Evolutionary conservation across 2,113 vertebrate species (phyloP), one percentile per base, ranked within the genome.

Genomic region (Vulpes vulpes): DNA sequence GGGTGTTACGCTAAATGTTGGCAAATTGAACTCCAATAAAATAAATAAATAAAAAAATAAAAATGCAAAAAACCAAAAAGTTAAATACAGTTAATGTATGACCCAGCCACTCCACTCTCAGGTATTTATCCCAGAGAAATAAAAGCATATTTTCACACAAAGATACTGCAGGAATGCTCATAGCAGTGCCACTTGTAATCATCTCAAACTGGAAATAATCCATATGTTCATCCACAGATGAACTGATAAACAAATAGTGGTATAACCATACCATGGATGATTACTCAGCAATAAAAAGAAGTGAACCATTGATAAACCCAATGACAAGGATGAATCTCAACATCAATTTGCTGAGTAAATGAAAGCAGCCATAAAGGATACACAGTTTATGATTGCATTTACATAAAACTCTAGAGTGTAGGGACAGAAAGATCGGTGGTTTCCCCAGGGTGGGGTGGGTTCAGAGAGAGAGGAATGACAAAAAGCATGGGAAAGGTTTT

Each of bases 201-300:
- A 27, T 27, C 30, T 65, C 69, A 87, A 62, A 90, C 14, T 43
- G n/a, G 64, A 96, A 86, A 82, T 4, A 62, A 90, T 25, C 16
- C 27, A 74, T 32, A 22, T 83, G 32, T 74, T 59, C 23, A 65
- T 76, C 69, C 78, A 71, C 30, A 84, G 89, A 22, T 65, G n/a
- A 91, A 83, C 19, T 5, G 30, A 71, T 71, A 64, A 73, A 84
- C 10, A 69, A 80, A 69, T 38, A 27, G 32, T 89, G 35, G 9
- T 32, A n/a, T 35, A 67, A n/a, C 25, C 4, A 30, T 20, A 71
- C 11, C 65, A 25, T 49, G 32, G 30, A 32, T 84, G 17, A 80
- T 57, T 93, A 69, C 15, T 85, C 32, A 92, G 43, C 5, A 87
- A 73, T 89, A 35, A 74, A 97, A 87, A 96, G 64, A 62, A 91